Base-by-base conservation (phyloP, 1,140 invertebrate species). In the Mylabris phalerata region DNA sequence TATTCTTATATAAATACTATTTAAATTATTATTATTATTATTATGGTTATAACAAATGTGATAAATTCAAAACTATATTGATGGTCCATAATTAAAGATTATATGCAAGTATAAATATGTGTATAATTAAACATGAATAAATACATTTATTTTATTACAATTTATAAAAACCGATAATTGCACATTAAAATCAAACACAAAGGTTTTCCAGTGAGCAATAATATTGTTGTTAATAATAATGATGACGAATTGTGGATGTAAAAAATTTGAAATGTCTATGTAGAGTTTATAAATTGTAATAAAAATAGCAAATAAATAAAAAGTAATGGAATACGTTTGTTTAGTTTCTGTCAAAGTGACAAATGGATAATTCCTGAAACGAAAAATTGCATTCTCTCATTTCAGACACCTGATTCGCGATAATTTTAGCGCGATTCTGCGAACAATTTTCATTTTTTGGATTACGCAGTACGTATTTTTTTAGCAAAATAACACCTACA, bases 371-470 rank as follows among this genome's bases (percentile, higher is more conserved):
- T 42, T 42, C 39, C 39, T 40, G 6, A 7, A 40, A 40, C 39
- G 10, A 40, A 40, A 40, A 40, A 40, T 40, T 40, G 10, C 10
- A 6, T 40, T 40, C 6, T 40, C 10, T 2, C 10, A 1, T 40
- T 40, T 40, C 39, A 10, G 2, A 42, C 41, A 7, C 9, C 5
- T n/a, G 41, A 7, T 42, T 42, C 11, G 9, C 0, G 41, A 42
- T 42, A n/a, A 42, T 42, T 42, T 4, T 42, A 42, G 11, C 5
- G 3, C 95, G 98, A 75, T 95, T 98, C 72, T 98, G 95, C 75
- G 95, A 98, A 77, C 81, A 95, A 70, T 98, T 98, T 76, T 92
- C 88, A 40, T 98, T 85, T 74, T 98, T 97, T 85, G 95, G 95
- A 69, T 92, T 97, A 88, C 84, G 89, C 84, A 89, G 93, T 96